Percentiles rank a stretch among this genome's conserved stretches.
Conservation (phyloP, 53 echinoderm and acorn worm species). For the Crossaster papposus region DNA sequence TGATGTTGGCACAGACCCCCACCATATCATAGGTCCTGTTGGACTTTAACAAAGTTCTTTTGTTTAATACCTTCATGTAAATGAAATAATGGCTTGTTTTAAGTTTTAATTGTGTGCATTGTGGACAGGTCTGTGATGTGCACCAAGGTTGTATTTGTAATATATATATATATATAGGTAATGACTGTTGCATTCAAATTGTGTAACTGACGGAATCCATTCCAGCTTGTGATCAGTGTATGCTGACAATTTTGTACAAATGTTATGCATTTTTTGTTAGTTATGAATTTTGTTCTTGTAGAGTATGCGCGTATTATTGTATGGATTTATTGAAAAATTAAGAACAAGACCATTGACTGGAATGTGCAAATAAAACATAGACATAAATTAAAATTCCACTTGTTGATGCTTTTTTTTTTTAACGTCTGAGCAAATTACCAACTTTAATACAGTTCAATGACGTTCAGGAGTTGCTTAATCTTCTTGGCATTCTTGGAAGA, state of each 20-base stretch:
- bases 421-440: too few relatives aligned
- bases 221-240: conserved; percentile 39
- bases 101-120: background rate
- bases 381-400: too few relatives aligned
- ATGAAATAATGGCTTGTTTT: background rate
- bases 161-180: background rate
- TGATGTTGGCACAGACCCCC: too few relatives aligned
- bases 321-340: conserved; percentile 31
- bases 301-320: conserved; percentile 63
- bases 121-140: too few relatives aligned
- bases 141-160: conserved; percentile 15
- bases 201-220: conserved; percentile 3
- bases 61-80: too few relatives aligned
- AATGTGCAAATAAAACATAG: conserved; percentile 25
- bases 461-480: conserved; percentile 58
- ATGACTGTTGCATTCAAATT: conserved; percentile 26
- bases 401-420: background rate
- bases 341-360: conserved; percentile 40
- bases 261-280: conserved; percentile 6
- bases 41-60: too few relatives aligned
- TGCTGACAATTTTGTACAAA: conserved; percentile 39
- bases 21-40: too few relatives aligned
- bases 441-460: background rate
- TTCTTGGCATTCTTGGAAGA: conserved; percentile 70
- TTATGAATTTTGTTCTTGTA: conserved; percentile 29